Conservation (phyloP, 2,113 vertebrate species). For the Nothoprocta pentlandii region DNA sequence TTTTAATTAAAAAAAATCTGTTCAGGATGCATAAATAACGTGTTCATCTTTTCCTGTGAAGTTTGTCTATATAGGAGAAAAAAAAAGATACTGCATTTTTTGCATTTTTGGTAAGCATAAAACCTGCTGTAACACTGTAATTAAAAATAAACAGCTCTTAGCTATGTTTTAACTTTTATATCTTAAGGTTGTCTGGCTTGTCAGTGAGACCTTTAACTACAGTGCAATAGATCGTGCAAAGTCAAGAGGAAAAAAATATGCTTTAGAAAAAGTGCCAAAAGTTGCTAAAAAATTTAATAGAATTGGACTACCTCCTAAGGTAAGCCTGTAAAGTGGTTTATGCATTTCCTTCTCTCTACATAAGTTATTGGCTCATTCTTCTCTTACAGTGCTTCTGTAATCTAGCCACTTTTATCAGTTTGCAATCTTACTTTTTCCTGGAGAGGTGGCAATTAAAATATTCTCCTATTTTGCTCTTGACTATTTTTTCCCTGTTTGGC, state of each 20-base stretch:
- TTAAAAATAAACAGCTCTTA: slow-evolving; percentile 11
- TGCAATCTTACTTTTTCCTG: not conserved
- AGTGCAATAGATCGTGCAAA: slow-evolving; percentile 95
- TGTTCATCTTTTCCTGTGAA: not conserved
- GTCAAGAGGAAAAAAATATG: slow-evolving; percentile 96
- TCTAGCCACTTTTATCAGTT: not conserved
- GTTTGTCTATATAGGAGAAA: not conserved
- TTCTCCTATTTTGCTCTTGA: not conserved
- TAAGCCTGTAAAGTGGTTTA: slow-evolving; percentile 61
- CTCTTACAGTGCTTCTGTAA: not conserved
- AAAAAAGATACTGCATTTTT: not conserved
- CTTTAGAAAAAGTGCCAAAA: slow-evolving; percentile 96
- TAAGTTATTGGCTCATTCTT: not conserved
- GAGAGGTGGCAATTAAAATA: not conserved
- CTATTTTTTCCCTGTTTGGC: not conserved
- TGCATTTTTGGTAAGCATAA: not conserved
- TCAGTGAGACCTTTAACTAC: slow-evolving; percentile 97
- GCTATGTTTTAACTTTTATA: not conserved
- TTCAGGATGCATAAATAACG: not conserved
- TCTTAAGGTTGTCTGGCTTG: slow-evolving; percentile 91
- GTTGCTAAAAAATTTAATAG: slow-evolving; percentile 96
- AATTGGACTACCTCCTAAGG: slow-evolving; percentile 97
- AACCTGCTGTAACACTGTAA: not conserved
- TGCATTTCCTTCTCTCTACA: not conserved
- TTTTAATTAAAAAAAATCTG: not conserved